Percentiles rank a stretch among this genome's conserved stretches.
phyloP scores from a whole-genome alignment of 1,140 invertebrate genomes.

The Orchesella cincta region DNA sequence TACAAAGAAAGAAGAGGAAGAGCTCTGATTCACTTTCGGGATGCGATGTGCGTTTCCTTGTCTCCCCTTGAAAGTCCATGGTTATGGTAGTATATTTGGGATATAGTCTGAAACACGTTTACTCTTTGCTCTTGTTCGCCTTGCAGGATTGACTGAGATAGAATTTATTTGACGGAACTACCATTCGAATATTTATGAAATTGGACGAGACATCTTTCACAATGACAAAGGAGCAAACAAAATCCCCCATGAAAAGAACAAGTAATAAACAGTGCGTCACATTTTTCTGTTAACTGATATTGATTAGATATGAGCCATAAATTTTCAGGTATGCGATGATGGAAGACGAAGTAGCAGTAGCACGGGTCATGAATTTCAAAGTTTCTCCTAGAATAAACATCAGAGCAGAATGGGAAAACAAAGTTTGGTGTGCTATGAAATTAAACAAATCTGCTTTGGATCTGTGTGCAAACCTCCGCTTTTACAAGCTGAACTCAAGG shows the following conservation, averaged over 20 bases:
- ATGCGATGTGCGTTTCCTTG: not conserved
- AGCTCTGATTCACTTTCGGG: not conserved
- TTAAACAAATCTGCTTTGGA: too few species aligned
- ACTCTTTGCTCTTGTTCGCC: too few species aligned
- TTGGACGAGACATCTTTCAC: not conserved
- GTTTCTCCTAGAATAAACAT: not conserved
- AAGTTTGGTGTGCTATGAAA: too few species aligned
- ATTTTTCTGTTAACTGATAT: constrained; percentile 23
- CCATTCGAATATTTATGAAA: constrained; percentile 9
- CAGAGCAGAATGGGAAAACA: too few species aligned
- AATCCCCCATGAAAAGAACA: not conserved
- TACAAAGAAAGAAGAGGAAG: too few species aligned
- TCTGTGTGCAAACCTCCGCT: too few species aligned
- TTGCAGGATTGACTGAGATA: not conserved
- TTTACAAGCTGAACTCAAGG: too few species aligned
- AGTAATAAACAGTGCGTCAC: not conserved
- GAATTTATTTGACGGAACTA: constrained; percentile 9
- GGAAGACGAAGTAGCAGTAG: not conserved
- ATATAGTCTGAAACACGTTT: too few species aligned
- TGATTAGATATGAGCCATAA: constrained; percentile 30
- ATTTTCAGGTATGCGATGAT: constrained; percentile 16
- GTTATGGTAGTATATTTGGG: too few species aligned
- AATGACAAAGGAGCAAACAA: not conserved
- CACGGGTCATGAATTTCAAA: not conserved
- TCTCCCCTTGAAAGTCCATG: too few species aligned